Percentiles rank a stretch among this genome's conserved stretches.
phyloP scores from a whole-genome alignment of 2,113 vertebrate species.

The Gyps fulvus region DNA sequence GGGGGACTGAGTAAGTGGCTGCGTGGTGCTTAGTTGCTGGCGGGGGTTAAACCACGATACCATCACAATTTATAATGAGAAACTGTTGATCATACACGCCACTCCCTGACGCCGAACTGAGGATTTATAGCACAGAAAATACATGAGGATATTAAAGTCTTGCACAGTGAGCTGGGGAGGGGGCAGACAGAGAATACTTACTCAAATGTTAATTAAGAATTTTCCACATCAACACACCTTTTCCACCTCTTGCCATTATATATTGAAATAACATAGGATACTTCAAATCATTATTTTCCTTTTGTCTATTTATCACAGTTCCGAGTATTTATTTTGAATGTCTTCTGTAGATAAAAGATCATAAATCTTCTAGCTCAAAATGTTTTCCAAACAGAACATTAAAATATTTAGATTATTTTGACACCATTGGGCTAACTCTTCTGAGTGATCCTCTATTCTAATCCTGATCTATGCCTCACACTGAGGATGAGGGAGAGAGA shows the following conservation, averaged over 20 bases:
- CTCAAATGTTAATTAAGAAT: constrained; percentile 10
- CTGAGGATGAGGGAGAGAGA: neutral
- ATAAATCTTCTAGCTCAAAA: neutral
- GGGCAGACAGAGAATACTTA: neutral
- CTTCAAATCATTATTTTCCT: neutral
- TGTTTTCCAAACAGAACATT: neutral
- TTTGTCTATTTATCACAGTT: neutral
- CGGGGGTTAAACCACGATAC: no score
- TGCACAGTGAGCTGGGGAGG: neutral
- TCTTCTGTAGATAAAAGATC: neutral
- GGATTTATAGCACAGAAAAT: neutral
- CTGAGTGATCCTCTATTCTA: neutral
- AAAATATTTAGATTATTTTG: neutral
- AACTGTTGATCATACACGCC: neutral
- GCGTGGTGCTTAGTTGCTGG: no score
- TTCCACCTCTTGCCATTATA: neutral
- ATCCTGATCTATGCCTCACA: neutral
- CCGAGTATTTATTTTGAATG: neutral
- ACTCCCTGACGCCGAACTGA: neutral
- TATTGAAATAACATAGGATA: neutral
- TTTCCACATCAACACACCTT: neutral
- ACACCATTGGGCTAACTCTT: neutral
- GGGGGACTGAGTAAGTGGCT: no score
- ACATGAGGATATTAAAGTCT: neutral
- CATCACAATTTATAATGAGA: neutral